phyloP scores from a whole-genome alignment of 2,888 invertebrate species.

The Oligia strigilis region DNA sequence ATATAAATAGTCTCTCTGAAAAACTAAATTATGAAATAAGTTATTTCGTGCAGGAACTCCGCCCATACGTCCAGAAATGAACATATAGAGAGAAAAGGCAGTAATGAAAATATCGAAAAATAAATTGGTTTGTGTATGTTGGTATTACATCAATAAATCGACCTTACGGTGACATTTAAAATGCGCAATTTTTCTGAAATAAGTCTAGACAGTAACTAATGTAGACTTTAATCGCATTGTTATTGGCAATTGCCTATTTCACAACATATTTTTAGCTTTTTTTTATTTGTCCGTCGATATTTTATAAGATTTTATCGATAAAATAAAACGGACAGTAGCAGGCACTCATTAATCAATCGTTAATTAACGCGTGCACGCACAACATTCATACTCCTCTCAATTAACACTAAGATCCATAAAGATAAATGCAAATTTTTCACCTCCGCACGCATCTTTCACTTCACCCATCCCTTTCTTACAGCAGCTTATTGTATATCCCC shows the following conservation, averaged over 20 bases:
- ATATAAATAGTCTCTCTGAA: not conserved
- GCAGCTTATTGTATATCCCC: conserved; percentile 47
- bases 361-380: conserved; percentile 82
- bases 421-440: conserved; percentile 83
- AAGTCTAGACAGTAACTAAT: conserved; percentile 12
- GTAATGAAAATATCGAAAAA: conserved; percentile 39
- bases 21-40: not conserved
- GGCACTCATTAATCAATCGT: conserved; percentile 82
- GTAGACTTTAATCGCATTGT: conserved; percentile 20
- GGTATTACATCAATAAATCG: conserved; percentile 32
- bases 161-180: conserved; percentile 45
- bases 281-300: conserved; percentile 57
- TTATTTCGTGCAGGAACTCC: not conserved
- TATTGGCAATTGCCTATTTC: conserved; percentile 17
- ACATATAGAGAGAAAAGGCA: conserved; percentile 15
- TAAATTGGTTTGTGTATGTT: conserved; percentile 32
- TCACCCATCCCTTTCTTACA: conserved; percentile 67
- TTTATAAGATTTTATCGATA: conserved; percentile 71
- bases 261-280: not conserved
- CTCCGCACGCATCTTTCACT: conserved; percentile 74
- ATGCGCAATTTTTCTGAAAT: conserved; percentile 5
- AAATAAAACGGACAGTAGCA: conserved; percentile 79
- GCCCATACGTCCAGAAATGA: conserved; percentile 3
- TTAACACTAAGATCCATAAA: conserved; percentile 83
- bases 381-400: conserved; percentile 84